phyloP scores from a whole-genome alignment of 2,113 vertebrate genomes.

The Phylloscopus trochiloides region DNA sequence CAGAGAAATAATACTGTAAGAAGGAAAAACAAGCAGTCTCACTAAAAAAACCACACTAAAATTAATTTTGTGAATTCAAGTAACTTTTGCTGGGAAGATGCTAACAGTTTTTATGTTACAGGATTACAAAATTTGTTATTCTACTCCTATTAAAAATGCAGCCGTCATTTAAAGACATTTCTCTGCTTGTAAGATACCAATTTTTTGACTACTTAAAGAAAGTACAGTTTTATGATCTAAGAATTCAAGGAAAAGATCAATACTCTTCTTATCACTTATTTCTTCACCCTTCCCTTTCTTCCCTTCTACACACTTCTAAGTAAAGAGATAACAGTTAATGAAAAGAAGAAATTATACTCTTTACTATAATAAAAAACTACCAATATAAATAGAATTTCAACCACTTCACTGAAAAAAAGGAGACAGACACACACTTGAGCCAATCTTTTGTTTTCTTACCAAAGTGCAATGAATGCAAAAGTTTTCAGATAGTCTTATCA shows the following conservation, averaged over 20 bases:
- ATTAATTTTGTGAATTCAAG: not conserved
- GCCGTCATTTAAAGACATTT: not conserved
- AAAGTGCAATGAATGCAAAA: not conserved
- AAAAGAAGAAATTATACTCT: not conserved
- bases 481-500: not conserved
- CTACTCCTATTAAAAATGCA: not conserved
- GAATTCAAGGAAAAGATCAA: not conserved
- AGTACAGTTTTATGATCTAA: not conserved
- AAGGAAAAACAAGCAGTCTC: not conserved
- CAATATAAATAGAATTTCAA: not conserved
- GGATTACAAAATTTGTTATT: not conserved
- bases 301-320: not conserved
- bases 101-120: not conserved
- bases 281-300: not conserved
- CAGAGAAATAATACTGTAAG: not conserved
- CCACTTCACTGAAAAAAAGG: not conserved
- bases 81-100: not conserved
- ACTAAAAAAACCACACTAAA: not conserved
- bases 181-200: not conserved
- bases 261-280: not conserved
- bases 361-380: not conserved
- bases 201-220: not conserved
- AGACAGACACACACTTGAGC: not conserved
- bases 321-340: not conserved
- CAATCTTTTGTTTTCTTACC: not conserved